phyloP scores from a whole-genome alignment of 2,113 vertebrate genomes.

The Cephalopterus ornatus region DNA sequence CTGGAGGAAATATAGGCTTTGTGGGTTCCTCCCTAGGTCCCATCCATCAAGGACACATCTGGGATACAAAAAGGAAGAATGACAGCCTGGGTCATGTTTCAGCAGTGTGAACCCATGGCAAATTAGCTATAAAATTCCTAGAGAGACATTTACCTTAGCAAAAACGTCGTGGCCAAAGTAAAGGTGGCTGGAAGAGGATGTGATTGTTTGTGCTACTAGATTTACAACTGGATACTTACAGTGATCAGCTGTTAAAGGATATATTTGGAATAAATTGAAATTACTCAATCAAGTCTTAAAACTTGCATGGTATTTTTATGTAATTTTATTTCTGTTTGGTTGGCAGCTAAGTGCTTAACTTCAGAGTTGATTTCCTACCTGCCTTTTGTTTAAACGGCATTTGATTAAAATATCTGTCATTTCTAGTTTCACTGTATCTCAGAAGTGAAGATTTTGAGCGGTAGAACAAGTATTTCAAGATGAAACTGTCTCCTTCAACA shows the following conservation, averaged over 20 bases:
- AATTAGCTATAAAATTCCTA: not conserved
- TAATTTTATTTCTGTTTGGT: not conserved
- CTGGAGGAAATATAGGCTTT: slow-evolving; percentile 1
- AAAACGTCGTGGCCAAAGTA: not conserved
- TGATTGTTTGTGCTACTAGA: not conserved
- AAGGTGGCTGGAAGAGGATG: not conserved
- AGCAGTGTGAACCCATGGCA: not conserved
- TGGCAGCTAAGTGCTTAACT: not conserved
- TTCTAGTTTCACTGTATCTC: not conserved
- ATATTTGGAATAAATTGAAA: not conserved
- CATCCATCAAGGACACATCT: not conserved
- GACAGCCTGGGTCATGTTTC: not conserved
- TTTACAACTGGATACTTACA: not conserved
- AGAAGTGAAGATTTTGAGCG: not conserved
- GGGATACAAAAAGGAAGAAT: not conserved
- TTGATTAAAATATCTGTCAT: not conserved
- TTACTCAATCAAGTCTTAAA: not conserved
- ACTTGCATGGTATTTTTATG: not conserved
- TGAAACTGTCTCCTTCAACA: not conserved
- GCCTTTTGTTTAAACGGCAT: not conserved
- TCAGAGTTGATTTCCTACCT: not conserved
- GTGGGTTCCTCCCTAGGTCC: not conserved
- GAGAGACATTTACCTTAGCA: not conserved
- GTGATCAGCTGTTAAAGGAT: not conserved
- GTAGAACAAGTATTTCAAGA: not conserved